These are phyloP conservation scores for Rhadina sibilatrix DNA, from an alignment of 2,113 vertebrate species.

Conservation along the genomic window DNA sequence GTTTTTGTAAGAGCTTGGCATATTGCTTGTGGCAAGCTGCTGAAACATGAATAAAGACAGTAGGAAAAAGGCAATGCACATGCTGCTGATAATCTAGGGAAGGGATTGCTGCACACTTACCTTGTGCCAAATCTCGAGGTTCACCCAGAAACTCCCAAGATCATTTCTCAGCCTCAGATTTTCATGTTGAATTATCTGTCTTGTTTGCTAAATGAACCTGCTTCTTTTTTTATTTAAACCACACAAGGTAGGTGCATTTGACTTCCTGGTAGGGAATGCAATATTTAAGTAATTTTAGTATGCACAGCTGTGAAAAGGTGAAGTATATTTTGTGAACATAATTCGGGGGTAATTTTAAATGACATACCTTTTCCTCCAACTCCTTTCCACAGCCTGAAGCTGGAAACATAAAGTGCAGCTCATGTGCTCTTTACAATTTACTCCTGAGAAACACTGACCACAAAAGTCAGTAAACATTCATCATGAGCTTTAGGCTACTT, in stretches of 20 bases:
- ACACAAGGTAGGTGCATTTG: conserved; percentile 40
- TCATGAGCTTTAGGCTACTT: conserved; percentile 74
- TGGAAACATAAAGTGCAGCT: conserved; percentile 62
- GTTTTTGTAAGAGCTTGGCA: conserved; percentile 48
- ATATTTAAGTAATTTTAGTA: conserved; percentile 63
- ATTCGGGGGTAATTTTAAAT: conserved; percentile 54
- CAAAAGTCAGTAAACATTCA: conserved; percentile 73
- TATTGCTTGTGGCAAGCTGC: conserved; percentile 72
- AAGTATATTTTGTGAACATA: conserved; percentile 51
- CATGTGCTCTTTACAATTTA: conserved; percentile 69
- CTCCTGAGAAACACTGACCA: conserved; percentile 72
- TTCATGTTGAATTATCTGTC: conserved; percentile 68
- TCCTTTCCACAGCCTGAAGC: conserved; percentile 65
- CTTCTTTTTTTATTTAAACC: conserved; percentile 75
- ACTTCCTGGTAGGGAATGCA: conserved; percentile 58
- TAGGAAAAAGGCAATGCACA: conserved; percentile 55
- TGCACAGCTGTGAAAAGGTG: conserved; percentile 35
- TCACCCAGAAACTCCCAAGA: conserved; percentile 58
- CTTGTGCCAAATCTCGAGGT: conserved; percentile 22
- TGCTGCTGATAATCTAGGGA: conserved; percentile 47
- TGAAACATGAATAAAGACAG: conserved; percentile 74
- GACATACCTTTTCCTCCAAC: conserved; percentile 35
- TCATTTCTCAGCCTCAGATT: conserved; percentile 63
- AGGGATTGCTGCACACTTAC: not conserved
- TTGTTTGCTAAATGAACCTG: conserved; percentile 62